Conservation (phyloP, 2,888 invertebrate genomes). For the Drosophila quinaria region DNA sequence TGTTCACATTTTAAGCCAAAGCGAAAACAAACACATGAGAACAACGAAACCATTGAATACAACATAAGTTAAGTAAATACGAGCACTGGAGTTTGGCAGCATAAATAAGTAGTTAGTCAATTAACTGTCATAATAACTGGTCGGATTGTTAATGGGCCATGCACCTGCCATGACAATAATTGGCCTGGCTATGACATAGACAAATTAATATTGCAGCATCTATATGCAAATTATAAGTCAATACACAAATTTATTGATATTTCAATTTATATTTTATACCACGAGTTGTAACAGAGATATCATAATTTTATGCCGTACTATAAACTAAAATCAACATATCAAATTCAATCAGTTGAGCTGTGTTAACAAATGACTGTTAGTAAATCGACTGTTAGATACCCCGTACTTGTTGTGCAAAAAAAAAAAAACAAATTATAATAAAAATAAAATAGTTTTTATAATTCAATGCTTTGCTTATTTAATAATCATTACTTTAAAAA, state of each 20-base stretch:
- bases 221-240: slow-evolving; percentile 14
- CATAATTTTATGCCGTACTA: not conserved
- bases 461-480: no score
- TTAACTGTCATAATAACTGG: slow-evolving; percentile 31
- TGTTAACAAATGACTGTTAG: not conserved
- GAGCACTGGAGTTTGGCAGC: slow-evolving; percentile 15
- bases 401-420: no score
- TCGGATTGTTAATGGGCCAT: slow-evolving; percentile 18
- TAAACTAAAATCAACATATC: not conserved
- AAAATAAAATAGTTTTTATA: no score
- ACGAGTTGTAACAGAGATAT: not conserved
- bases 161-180: slow-evolving; percentile 34
- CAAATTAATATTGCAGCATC: slow-evolving; percentile 23
- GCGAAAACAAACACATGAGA: slow-evolving; percentile 11
- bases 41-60: slow-evolving; percentile 29
- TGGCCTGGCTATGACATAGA: slow-evolving; percentile 3
- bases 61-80: slow-evolving; percentile 14
- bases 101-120: slow-evolving; percentile 37
- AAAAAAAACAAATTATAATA: no score
- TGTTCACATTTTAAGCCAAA: slow-evolving; percentile 26
- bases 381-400: not conserved
- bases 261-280: not conserved
- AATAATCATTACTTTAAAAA: no score
- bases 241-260: slow-evolving; percentile 7
- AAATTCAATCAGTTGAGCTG: not conserved